phyloP scores from a whole-genome alignment of 2,888 invertebrate genomes.

The Blera fallax region DNA sequence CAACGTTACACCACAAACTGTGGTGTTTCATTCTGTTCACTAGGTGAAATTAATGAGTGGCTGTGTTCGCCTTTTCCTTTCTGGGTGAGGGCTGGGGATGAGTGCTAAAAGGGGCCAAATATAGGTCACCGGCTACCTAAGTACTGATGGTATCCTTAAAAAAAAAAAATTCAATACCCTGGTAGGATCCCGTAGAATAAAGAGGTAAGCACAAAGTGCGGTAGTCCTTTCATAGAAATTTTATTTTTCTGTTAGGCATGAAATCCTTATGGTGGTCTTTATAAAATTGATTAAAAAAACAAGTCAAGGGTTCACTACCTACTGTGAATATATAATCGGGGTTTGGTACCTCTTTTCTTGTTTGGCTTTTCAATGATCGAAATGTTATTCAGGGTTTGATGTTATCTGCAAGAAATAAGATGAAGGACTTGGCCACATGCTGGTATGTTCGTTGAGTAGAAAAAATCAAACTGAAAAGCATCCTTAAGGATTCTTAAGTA shows the following conservation, averaged over 20 bases:
- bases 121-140: conserved; percentile 47
- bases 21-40: conserved; percentile 26
- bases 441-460: conserved; percentile 15
- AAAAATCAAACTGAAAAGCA: conserved; percentile 15
- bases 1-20: conserved; percentile 1
- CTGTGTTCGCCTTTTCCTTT: conserved; percentile 17
- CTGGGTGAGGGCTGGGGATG: background rate
- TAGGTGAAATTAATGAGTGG: conserved; percentile 50
- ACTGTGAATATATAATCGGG: conserved; percentile 30
- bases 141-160: conserved; percentile 44
- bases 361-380: conserved; percentile 9
- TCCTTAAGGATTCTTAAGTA: conserved; percentile 26
- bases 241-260: conserved; percentile 7
- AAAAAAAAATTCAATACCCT: background rate
- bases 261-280: conserved; percentile 30
- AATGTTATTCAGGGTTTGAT: conserved; percentile 28
- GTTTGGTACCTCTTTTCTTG: background rate
- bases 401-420: conserved; percentile 2
- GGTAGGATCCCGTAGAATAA: conserved; percentile 22
- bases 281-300: background rate
- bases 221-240: conserved; percentile 32
- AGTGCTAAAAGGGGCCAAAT: conserved; percentile 35
- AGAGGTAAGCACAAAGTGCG: conserved; percentile 45
- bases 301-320: conserved; percentile 33
- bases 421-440: conserved; percentile 38